A percentile compares a stretch with the other conserved stretches of the same genome.
Conservation (phyloP, 1,140 invertebrate species). For the Aphaenogaster ashmeadi region DNA sequence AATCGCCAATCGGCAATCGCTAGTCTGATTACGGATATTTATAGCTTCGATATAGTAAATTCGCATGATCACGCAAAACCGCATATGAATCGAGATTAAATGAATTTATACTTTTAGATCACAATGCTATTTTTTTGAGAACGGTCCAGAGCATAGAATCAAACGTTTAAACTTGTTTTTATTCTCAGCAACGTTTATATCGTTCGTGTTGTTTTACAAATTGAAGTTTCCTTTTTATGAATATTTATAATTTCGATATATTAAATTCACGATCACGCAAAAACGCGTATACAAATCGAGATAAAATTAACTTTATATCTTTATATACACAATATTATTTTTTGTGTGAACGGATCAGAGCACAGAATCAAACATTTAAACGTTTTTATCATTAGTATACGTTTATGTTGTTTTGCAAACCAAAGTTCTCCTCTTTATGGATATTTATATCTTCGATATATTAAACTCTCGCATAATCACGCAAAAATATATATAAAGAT, state of each 20-base stretch:
- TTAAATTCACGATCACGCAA: not conserved
- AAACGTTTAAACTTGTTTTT: not conserved
- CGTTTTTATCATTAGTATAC: not conserved
- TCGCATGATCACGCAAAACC: not conserved
- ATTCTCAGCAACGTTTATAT: not conserved
- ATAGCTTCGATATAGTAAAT: not conserved
- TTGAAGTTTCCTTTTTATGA: not conserved
- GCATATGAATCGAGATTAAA: not conserved
- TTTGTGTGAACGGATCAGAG: too few species aligned
- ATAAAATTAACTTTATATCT: constrained; percentile 14
- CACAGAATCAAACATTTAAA: not conserved
- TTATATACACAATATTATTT: not conserved
- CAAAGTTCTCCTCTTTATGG: not conserved
- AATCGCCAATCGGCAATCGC: too few species aligned
- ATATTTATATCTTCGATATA: not conserved
- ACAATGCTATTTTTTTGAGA: not conserved
- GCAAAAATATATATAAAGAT: not conserved
- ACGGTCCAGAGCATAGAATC: not conserved
- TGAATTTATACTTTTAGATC: not conserved
- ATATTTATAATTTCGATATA: not conserved
- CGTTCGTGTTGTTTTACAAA: not conserved
- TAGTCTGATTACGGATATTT: not conserved
- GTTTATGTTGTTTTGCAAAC: not conserved
- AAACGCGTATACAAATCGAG: not conserved
- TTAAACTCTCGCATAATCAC: not conserved